A percentile compares a stretch with the other conserved stretches of the same genome.
phyloP scores from a whole-genome alignment of 2,888 invertebrate genomes.

The Drosophila eohydei region DNA sequence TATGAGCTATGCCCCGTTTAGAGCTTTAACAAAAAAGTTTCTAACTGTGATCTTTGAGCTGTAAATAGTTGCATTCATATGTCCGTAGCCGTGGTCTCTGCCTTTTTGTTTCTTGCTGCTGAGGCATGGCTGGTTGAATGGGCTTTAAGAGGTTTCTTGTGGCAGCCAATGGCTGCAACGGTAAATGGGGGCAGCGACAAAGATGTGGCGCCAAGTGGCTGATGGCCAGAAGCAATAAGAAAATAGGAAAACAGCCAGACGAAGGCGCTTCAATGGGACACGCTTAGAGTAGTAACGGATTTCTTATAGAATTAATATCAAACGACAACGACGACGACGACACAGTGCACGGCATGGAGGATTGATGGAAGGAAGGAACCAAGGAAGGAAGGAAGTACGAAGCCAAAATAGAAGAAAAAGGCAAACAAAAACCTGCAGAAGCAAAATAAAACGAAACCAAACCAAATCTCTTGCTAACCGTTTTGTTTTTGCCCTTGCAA shows the following conservation, averaged over 20 bases:
- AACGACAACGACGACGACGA: slow-evolving; percentile 33
- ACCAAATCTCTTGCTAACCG: slow-evolving; percentile 31
- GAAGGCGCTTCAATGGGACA: slow-evolving; percentile 70
- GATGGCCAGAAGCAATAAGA: slow-evolving; percentile 21
- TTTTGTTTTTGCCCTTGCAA: slow-evolving; percentile 54
- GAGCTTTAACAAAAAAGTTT: neutral
- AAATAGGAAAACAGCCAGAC: slow-evolving; percentile 13
- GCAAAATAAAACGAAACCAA: slow-evolving; percentile 3
- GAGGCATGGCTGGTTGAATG: slow-evolving; percentile 19
- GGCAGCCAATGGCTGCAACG: slow-evolving; percentile 36
- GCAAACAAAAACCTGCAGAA: neutral
- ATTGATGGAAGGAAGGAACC: slow-evolving; percentile 15
- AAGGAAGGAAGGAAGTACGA: slow-evolving; percentile 18
- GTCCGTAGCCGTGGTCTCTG: neutral
- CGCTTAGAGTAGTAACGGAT: slow-evolving; percentile 72
- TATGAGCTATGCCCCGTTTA: neutral
- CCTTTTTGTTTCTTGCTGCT: slow-evolving; percentile 5
- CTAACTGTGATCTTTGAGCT: neutral
- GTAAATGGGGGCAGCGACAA: slow-evolving; percentile 36
- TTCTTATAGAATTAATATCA: slow-evolving; percentile 80
- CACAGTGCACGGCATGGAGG: slow-evolving; percentile 16
- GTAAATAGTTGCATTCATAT: slow-evolving; percentile 16
- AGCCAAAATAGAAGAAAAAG: slow-evolving; percentile 7
- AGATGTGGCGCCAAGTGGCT: slow-evolving; percentile 62
- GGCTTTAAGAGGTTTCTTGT: slow-evolving; percentile 38